Base-by-base conservation (phyloP, 2,113 vertebrate species). In the Seriola aureovittata region DNA sequence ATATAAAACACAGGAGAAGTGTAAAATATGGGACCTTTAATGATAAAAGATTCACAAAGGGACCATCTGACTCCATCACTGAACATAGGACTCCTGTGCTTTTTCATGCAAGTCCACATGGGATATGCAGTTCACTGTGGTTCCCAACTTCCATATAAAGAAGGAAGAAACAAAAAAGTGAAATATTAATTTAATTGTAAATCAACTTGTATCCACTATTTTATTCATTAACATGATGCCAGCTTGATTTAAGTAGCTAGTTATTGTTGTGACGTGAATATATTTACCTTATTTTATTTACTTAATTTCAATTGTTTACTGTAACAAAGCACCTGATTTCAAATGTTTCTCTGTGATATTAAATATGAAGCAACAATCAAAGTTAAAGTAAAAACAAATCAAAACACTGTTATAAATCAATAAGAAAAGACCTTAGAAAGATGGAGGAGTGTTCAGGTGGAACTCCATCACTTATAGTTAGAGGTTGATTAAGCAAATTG, bases 401-500 rank as follows among this genome's bases (percentile, higher is more conserved):
- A 5, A 38, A 5, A 7, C 38, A 32, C 10, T 32, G 1, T 21
- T 62, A 8, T 36, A 16, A 9, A 36, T 16, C n/a, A 40, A 59
- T 21, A 44, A 29, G 1, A 50, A 50, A 50, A 50, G 17, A 50
- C 2, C 11, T 16, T 72, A n/a, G 17, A 58, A 23, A 64, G 36
- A 52, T 12, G 66, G n/a, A 4, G 21, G 25, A 6, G 4, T 9
- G 13, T 44, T 71, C 16, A n/a, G 62, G 19, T 46, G 4, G 4
- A 76, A 58, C 36, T 13, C 57, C 60, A 48, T 34, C 52, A 66
- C 12, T 46, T 29, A 14, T 1, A 52, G 14, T 32, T 13, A 25
- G 55, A 44, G 13, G 25, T 54, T 75, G 59, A 75, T 75, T 58
- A 52, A 19, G 36, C 46, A 57, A 50, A 58, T 32, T 11, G 52